These are phyloP conservation scores for Agriopis marginaria DNA, from an alignment of 2,888 invertebrate genomes.

Conservation along the genomic window DNA sequence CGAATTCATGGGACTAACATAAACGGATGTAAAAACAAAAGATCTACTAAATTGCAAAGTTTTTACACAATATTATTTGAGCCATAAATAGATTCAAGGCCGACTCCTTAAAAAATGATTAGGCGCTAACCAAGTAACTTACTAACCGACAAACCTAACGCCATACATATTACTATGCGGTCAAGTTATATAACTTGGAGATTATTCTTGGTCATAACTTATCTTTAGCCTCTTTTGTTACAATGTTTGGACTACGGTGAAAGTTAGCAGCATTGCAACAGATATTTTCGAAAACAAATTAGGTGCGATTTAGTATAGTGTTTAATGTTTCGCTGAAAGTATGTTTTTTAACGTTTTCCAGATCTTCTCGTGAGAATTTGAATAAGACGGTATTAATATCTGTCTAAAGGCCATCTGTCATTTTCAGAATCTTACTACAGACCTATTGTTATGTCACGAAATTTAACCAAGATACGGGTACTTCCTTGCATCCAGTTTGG, in stretches of 20 bases:
- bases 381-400: too few species aligned
- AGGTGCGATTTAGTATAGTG: too few species aligned
- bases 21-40: slow-evolving; percentile 12
- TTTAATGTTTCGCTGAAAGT: too few species aligned
- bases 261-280: background rate
- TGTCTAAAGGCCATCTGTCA: too few species aligned
- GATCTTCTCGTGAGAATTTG: too few species aligned
- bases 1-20: background rate
- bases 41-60: slow-evolving; percentile 6
- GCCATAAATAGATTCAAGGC: slow-evolving; percentile 23
- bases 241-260: background rate
- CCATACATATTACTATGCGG: background rate
- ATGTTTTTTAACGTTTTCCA: too few species aligned
- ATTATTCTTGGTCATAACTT: background rate
- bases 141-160: slow-evolving; percentile 18
- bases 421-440: too few species aligned
- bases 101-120: slow-evolving; percentile 18
- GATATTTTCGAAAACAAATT: too few species aligned
- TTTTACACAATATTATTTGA: slow-evolving; percentile 10
- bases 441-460: too few species aligned
- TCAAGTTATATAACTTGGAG: background rate
- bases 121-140: slow-evolving; percentile 24
- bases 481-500: too few species aligned
- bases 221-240: background rate
- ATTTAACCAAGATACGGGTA: too few species aligned